Evolutionary conservation across 2,888 invertebrate species (phyloP).

Genomic region (Dasysyrphus albostriatus): DNA sequence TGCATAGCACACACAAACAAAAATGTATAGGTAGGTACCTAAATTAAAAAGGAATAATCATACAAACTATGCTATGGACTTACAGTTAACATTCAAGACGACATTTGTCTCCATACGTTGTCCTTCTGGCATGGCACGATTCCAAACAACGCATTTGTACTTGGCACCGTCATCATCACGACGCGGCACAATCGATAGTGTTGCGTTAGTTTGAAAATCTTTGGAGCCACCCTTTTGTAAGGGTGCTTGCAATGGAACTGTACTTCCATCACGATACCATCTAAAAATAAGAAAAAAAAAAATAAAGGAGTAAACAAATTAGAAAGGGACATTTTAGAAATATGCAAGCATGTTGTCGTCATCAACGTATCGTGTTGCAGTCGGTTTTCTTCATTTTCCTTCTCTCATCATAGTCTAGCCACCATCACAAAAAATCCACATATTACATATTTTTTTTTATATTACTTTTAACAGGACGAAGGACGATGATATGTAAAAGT

Average conservation of each 20-base stretch:
- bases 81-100: constrained; percentile 94
- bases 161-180: constrained; percentile 93
- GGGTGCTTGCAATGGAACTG: constrained; percentile 89
- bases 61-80: constrained; percentile 84
- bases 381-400: neutral
- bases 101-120: constrained; percentile 92
- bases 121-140: constrained; percentile 93
- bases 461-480: constrained; percentile 11
- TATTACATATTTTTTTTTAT: neutral
- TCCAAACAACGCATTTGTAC: constrained; percentile 94
- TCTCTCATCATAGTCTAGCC: constrained; percentile 7
- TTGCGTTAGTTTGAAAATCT: constrained; percentile 90
- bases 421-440: neutral
- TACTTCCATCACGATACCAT: constrained; percentile 92
- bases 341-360: constrained; percentile 10
- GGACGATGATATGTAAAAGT: constrained; percentile 27
- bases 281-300: constrained; percentile 82
- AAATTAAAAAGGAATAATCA: neutral
- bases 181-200: constrained; percentile 90
- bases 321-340: constrained; percentile 26
- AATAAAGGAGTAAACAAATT: neutral
- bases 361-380: neutral
- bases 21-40: neutral
- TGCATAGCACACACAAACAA: neutral
- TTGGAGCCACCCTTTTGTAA: constrained; percentile 89